Base-by-base conservation (phyloP, 2,797 vertebrate genomes). In the Pantherophis alleghaniensis region DNA sequence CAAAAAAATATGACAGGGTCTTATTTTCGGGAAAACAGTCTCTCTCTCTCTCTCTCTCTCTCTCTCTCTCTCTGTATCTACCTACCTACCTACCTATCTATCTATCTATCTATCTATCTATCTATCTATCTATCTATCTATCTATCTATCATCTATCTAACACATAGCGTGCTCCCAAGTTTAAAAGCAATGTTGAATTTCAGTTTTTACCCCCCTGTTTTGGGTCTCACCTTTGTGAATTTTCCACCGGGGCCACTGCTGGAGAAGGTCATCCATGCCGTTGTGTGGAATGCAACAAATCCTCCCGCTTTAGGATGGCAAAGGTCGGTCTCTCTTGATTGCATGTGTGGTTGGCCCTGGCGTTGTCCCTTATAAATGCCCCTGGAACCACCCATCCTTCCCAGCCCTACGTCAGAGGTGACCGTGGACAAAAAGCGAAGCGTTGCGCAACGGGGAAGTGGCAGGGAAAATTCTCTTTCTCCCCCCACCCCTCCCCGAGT, bases 321-420 rank as follows among this genome's bases (percentile, higher is more conserved):
- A 37, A 12, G 7, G 3, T 20, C 0, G 0, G 11, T 13, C 42
- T 26, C 47, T 28, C 61, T 6, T 0, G 14, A 2, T 24, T 13
- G 2, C 2, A 4, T 51, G 55, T 59, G 42, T 13, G 2, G 28
- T 18, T 42, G 7, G 13, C 11, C 0, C 3, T 1, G 51, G 37
- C 5, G 1, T 16, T 16, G 32, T 12, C 91, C 57, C 86, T 32
- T 94, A 88, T 94, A 92, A 91, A 59, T 20, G 20, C 59, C 2
- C 10, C 5, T 5, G 0, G 60, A 12, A 18, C 24, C 74, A 3
- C 55, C n/a, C 51, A 20, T 53, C 14, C 9, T 47, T 20, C 5
- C 5, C 3, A 26, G n/a, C 60, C 59, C 12, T 26, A 63, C 63
- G 89, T 83, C 56, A 42, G 24, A 13, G 12, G 28, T 28, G 12